Evolutionary conservation across 1,140 invertebrate genomes (phyloP).

Genomic region (Sinella curviseta): DNA sequence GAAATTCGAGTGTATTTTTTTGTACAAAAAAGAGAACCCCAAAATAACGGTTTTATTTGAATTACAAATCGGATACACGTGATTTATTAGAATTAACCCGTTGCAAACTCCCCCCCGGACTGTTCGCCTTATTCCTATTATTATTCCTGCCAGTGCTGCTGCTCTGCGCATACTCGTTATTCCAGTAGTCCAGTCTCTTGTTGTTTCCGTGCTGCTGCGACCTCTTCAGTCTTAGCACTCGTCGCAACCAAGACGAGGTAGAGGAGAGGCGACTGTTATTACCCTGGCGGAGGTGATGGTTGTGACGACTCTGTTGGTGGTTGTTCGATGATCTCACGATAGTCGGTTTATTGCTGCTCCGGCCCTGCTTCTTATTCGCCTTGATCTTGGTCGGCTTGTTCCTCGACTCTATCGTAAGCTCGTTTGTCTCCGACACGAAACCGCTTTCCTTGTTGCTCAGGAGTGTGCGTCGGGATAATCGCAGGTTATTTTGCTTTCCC

Average conservation of each 20-base stretch:
- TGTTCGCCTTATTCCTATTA: neutral
- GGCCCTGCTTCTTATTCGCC: neutral
- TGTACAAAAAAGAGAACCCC: neutral
- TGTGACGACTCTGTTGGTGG: slow-evolving; percentile 3
- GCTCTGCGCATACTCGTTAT: neutral
- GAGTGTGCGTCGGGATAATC: neutral
- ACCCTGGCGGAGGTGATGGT: neutral
- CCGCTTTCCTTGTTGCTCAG: slow-evolving; percentile 6
- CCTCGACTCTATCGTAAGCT: neutral
- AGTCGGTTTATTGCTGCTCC: neutral
- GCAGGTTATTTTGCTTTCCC: neutral
- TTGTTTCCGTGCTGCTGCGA: neutral
- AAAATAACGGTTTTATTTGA: neutral
- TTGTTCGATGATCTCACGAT: neutral
- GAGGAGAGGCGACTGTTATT: neutral
- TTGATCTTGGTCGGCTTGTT: neutral
- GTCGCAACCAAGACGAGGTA: slow-evolving; percentile 25
- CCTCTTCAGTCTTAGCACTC: slow-evolving; percentile 14
- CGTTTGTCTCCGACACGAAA: neutral
- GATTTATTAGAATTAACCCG: slow-evolving; percentile 4
- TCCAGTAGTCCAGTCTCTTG: neutral
- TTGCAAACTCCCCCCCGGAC: neutral
- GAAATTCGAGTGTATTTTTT: neutral
- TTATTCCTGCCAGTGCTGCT: neutral
- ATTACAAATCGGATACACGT: slow-evolving; percentile 15